Evolutionary conservation across 2,888 invertebrate genomes (phyloP), one percentile per base, ranked within the genome.

Genomic region (Dolichomitus sp.): DNA sequence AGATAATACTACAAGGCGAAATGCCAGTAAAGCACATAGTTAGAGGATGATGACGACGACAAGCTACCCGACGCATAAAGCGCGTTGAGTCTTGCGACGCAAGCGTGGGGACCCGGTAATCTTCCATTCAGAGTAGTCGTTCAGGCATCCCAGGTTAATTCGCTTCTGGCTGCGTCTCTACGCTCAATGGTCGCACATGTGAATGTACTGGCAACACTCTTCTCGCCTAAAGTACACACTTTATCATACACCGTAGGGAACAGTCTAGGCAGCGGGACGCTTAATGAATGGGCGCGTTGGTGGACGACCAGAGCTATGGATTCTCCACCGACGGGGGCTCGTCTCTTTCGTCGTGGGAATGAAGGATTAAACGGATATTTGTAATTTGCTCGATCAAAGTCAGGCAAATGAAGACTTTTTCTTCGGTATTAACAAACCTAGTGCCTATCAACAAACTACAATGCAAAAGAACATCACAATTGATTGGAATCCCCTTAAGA

Each of bases 131-230:
- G 87, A 85, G 86, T 87, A 89, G 84, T 86, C 87, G 89, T 83
- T 88, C 87, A 85, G 84, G 89, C 90, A 88, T 89, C 86, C 68
- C 84, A 86, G 90, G 88, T 89, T 91, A 87, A 90, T 89, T 90
- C 88, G 87, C 87, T 87, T 86, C 88, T 90, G 87, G 86, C 85
- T 88, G 85, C 87, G 84, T 74, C 37, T 54, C 63, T 11, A 45
- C 85, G 80, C 85, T 88, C 87, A 87, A 85, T 83, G 86, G 86
- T 80, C 54, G 30, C 86, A 84, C 87, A 86, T 85, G 85, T 86
- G 87, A 88, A 88, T 37, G 9, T 83, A 75, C 77, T 70, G 72
- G 68, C 69, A 75, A 61, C 37, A 17, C 61, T 17, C 59, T 48
- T n/a, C 45, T 65, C 57, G n/a, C 27, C 54, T 7, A 17, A 19